Evolutionary conservation across 2,888 invertebrate genomes (phyloP).

Genomic region (Trilocha varians): DNA sequence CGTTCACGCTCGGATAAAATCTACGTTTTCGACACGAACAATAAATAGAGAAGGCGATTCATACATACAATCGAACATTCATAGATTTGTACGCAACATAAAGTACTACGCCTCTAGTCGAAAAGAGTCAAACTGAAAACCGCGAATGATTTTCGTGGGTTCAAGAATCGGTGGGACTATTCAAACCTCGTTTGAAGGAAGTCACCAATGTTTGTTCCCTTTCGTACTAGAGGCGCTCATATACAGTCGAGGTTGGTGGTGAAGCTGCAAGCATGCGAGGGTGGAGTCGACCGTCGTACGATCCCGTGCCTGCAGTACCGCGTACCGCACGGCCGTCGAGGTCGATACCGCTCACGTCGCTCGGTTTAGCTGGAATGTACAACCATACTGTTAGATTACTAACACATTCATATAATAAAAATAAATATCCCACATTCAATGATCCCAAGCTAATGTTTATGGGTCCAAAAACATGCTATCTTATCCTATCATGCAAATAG

Average conservation of each 20-base stretch:
- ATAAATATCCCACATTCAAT: too few species aligned
- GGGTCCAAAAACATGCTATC: too few species aligned
- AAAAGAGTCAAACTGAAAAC: too few species aligned
- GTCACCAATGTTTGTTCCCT: too few species aligned
- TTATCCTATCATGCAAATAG: too few species aligned
- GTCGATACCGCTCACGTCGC: slow-evolving; percentile 73
- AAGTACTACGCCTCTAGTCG: slow-evolving; percentile 47
- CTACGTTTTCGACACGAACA: slow-evolving; percentile 28
- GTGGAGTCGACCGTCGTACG: slow-evolving; percentile 16
- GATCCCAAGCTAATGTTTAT: too few species aligned
- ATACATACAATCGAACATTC: slow-evolving; percentile 68
- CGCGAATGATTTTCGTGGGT: too few species aligned
- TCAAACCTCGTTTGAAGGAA: too few species aligned
- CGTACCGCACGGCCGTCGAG: slow-evolving; percentile 82
- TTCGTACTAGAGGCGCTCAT: too few species aligned
- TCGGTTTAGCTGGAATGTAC: not conserved
- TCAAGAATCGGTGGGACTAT: too few species aligned
- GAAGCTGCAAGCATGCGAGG: slow-evolving; percentile 70
- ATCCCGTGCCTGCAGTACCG: slow-evolving; percentile 23
- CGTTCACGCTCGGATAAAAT: slow-evolving; percentile 34
- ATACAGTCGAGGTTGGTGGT: slow-evolving; percentile 57
- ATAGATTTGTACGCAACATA: slow-evolving; percentile 69
- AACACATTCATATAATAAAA: too few species aligned
- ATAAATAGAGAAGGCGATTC: slow-evolving; percentile 60
- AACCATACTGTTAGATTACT: not conserved